Base-by-base conservation (phyloP, 2,113 vertebrate species). In the Rallus limicola region DNA sequence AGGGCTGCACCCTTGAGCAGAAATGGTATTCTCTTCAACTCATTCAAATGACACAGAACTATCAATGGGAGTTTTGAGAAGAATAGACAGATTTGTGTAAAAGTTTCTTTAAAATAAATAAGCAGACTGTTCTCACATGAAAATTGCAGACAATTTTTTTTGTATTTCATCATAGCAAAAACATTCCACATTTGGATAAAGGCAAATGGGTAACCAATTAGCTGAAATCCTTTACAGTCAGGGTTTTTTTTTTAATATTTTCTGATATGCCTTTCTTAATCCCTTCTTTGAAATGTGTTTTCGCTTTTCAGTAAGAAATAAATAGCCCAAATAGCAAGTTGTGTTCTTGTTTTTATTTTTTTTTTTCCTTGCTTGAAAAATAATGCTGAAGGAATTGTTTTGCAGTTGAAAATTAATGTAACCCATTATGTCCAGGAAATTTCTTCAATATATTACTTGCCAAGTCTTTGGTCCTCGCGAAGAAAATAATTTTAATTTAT, bases 401-500 rank as follows among this genome's bases (percentile, higher is more conserved):
- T 98, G 95, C 95, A 74, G 96, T 97, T 97, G 95, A 98, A 98
- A 98, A 98, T 98, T 98, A 98, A 98, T 98, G 98, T 97, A 98
- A 97, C 96, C 97, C 96, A 98, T 98, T 98, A 98, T 97, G 95
- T 97, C 93, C 95, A 96, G 96, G 95, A 98, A 98, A 98, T 98
- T 98, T 98, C 95, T 96, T 97, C 98, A 97, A 98, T 98, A 98
- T 93, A 98, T 98, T 98, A 98, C 95, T 98, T 98, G 98, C 98
- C 97, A 98, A 97, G 95, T 94, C 97, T 96, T 97, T 79, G 93
- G 98, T 98, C 97, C 29, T 98, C 3, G 38, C 20, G 1, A 98
- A 98, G 97, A 98, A 98, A 98, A 98, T 98, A 98, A 98, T 98
- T 98, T 98, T 98, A 98, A 98, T 98, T 98, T 98, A 98, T 98